These are phyloP conservation scores for Heteromormyrus szaboi DNA, from an alignment of 2,797 vertebrate species.

Conservation along the genomic window DNA sequence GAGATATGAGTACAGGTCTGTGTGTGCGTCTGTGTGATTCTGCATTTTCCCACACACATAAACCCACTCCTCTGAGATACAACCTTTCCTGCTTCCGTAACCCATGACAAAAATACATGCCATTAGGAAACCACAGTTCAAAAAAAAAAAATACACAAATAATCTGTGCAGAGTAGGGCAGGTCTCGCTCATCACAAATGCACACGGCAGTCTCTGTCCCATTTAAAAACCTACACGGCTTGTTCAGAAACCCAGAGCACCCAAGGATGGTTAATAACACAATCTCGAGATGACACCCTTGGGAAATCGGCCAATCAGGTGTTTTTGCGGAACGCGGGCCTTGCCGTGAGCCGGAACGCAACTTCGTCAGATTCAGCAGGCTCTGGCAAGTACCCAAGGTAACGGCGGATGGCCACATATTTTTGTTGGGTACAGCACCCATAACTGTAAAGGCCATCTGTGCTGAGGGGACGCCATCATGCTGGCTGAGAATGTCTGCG, in stretches of 20 bases:
- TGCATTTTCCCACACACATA: neutral
- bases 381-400: neutral
- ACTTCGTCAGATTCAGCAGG: neutral
- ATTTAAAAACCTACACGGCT: neutral
- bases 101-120: neutral
- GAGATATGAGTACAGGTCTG: neutral
- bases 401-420: neutral
- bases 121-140: neutral
- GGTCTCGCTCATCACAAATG: neutral
- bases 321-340: neutral
- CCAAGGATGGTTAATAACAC: neutral
- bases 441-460: neutral
- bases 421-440: neutral
- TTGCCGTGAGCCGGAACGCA: neutral
- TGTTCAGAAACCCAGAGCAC: neutral
- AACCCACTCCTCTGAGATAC: neutral
- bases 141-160: neutral
- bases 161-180: neutral
- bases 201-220: neutral
- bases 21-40: neutral
- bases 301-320: neutral
- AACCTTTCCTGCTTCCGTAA: neutral
- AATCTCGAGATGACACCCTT: neutral
- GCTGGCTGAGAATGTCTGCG: neutral
- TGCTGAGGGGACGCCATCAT: neutral